A percentile compares a stretch with the other conserved stretches of the same genome.
phyloP scores from a whole-genome alignment of 23 tunicate species.

The Aplidium turbinatum region DNA sequence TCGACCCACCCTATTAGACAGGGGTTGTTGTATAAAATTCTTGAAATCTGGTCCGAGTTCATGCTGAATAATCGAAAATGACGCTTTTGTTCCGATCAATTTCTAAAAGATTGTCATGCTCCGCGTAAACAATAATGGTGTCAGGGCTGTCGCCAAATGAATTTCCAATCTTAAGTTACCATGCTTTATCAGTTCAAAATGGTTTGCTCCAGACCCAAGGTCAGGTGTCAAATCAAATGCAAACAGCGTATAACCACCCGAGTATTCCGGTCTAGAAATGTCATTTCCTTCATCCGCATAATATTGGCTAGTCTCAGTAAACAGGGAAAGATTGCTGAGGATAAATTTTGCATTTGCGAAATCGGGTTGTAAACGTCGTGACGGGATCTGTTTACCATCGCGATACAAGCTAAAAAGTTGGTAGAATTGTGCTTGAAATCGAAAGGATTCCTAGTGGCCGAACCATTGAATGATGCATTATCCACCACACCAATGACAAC shows the following conservation, averaged over 20 bases:
- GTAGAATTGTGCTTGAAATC: slow-evolving; percentile 31
- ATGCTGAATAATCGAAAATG: slow-evolving; percentile 10
- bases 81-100: slow-evolving; percentile 12
- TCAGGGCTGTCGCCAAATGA: slow-evolving; percentile 14
- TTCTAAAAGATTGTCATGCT: slow-evolving; percentile 7
- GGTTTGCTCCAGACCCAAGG: background rate
- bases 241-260: slow-evolving; percentile 36
- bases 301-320: slow-evolving; percentile 15
- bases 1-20: too few species aligned
- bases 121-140: slow-evolving; percentile 13
- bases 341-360: slow-evolving; percentile 16
- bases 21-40: background rate
- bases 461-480: slow-evolving; percentile 27
- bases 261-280: slow-evolving; percentile 26
- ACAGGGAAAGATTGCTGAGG: slow-evolving; percentile 18
- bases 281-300: slow-evolving; percentile 10
- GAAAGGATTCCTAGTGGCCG: slow-evolving; percentile 14
- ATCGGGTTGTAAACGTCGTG: slow-evolving; percentile 5
- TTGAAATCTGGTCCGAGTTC: slow-evolving; percentile 1
- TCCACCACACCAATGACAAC: slow-evolving; percentile 22
- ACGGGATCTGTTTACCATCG: slow-evolving; percentile 24
- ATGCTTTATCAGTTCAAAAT: slow-evolving; percentile 29
- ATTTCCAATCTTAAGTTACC: slow-evolving; percentile 24
- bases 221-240: slow-evolving; percentile 30
- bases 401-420: slow-evolving; percentile 9